These are phyloP conservation scores for Melipona quadrifasciata DNA, from an alignment of 1,140 invertebrate genomes.

Conservation along the genomic window DNA sequence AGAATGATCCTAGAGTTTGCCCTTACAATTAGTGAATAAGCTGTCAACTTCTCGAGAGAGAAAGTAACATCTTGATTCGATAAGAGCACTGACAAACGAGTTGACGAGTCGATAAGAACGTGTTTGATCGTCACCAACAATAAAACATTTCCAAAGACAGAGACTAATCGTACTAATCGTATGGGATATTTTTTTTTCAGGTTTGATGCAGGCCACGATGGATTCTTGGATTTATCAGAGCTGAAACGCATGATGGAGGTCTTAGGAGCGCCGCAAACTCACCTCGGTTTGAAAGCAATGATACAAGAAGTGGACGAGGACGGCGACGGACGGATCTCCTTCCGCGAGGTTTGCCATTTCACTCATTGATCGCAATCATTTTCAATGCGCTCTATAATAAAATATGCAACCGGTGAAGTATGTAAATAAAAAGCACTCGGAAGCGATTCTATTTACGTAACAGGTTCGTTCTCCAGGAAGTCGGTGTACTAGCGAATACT, in stretches of 20 bases:
- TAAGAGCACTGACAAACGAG: no score
- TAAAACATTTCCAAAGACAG: no score
- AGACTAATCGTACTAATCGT: no score
- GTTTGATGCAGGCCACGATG: slow-evolving; percentile 94
- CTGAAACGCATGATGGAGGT: slow-evolving; percentile 98
- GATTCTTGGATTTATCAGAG: slow-evolving; percentile 93
- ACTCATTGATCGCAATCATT: slow-evolving; percentile 9
- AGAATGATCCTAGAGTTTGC: no score
- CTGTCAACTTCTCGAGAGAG: no score
- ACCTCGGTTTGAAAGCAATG: slow-evolving; percentile 96
- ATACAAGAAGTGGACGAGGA: slow-evolving; percentile 97
- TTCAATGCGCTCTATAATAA: neutral
- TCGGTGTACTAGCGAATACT: neutral
- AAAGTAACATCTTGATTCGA: no score
- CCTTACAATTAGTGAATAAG: no score
- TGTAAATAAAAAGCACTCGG: slow-evolving; percentile 12
- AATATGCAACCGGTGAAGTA: neutral
- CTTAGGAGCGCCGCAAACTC: slow-evolving; percentile 96
- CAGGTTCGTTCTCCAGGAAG: neutral
- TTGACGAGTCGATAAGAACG: no score
- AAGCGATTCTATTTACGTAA: slow-evolving; percentile 16
- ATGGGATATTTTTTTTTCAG: slow-evolving; percentile 82
- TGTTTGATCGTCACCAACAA: no score
- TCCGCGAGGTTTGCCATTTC: slow-evolving; percentile 87
- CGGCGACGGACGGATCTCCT: slow-evolving; percentile 93